Base-by-base conservation (phyloP, 2,797 vertebrate genomes). In the Tragopan temminckii region DNA sequence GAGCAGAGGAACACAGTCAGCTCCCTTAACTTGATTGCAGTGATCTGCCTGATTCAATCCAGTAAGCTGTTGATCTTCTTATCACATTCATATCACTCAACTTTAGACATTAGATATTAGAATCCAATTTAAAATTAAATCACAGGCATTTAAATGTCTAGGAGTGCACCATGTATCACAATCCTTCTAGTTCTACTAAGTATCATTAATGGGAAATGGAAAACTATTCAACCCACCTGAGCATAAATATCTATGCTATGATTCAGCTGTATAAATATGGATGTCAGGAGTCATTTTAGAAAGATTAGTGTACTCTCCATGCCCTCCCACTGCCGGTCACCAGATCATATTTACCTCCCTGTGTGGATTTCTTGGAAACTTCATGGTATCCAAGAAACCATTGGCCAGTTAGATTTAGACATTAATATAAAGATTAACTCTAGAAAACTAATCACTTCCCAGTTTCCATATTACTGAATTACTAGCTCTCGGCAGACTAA, bases 161-260 rank as follows among this genome's bases (percentile, higher is more conserved):
- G 31, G 31, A 64, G 11, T 57, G 18, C 12, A 66, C 15, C 13
- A 64, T 29, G 11, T 10, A 69, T 4, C 27, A 85, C 50, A 80
- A 80, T 79, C 64, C 4, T 24, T 5, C 11, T 24, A 27, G 9
- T 58, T 85, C 35, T 64, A 14, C 35, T 82, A 31, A 48, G 5
- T 43, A 27, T 33, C 13, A 2, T 53, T 33, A n/a, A 7, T 11
- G 12, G 6, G 20, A 10, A 85, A 71, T 7, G 0, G 5, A 59
- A 85, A 68, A 9, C 16, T 72, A 3, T 38, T 85, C 12, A 48
- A 25, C 64, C 70, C 31, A 50, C 7, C 23, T 9, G 3, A 66
- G 43, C 19, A 23, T 5, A 83, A 21, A 62, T 25, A 80, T 0
- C 3, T 19, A 53, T 5, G 1, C 23, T 25, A 17, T 48, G 18